Conservation (phyloP, 92 coral and sea anemone species). For the Porites rus region DNA sequence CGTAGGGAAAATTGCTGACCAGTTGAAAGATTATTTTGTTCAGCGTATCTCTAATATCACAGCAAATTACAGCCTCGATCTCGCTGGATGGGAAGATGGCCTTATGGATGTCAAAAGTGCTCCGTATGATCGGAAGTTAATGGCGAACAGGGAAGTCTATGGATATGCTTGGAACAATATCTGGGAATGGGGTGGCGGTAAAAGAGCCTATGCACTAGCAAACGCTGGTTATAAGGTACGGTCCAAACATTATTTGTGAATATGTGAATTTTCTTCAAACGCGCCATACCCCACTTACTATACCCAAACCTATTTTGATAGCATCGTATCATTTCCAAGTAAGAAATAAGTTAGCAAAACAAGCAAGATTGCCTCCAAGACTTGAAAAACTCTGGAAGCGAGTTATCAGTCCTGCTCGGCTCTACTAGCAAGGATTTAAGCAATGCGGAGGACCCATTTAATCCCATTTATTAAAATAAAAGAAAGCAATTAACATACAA, state of each 20-base stretch:
- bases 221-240: conserved; percentile 91
- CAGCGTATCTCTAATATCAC: conserved; percentile 91
- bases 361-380: neutral
- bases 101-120: conserved; percentile 64
- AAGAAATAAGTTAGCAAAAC: no score
- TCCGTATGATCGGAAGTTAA: conserved; percentile 70
- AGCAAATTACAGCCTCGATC: conserved; percentile 57
- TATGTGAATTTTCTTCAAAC: neutral
- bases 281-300: neutral
- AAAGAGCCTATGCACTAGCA: conserved; percentile 85
- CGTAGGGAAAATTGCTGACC: conserved; percentile 54
- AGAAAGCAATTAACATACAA: no score
- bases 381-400: neutral
- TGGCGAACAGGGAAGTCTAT: conserved; percentile 72
- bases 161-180: conserved; percentile 96
- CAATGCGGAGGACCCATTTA: no score
- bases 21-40: conserved; percentile 84
- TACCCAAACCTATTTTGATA: neutral
- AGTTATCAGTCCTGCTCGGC: no score
- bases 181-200: conserved; percentile 94
- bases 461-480: no score
- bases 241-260: neutral
- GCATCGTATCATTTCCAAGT: no score
- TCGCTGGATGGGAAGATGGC: conserved; percentile 99
- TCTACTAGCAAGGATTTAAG: no score